Conservation (phyloP, 2,888 invertebrate genomes). For the Ennomos quercinarius region DNA sequence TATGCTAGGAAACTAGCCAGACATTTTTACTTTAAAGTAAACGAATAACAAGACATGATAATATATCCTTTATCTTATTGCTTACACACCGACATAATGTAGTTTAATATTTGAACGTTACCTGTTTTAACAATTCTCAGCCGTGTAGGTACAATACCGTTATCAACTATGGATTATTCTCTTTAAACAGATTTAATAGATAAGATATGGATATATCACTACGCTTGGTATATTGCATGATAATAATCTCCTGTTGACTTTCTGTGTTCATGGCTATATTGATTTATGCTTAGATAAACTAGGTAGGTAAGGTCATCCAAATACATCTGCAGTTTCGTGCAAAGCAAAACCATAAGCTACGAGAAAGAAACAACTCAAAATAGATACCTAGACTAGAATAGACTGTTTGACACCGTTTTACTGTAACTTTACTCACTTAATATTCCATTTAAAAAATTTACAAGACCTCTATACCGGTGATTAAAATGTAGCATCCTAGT, state of each 20-base stretch:
- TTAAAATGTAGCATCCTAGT: no score
- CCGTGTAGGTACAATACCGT: conserved; percentile 47
- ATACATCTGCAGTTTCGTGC: background rate
- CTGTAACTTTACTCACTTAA: no score
- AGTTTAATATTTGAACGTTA: conserved; percentile 24
- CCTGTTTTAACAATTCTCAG: conserved; percentile 36
- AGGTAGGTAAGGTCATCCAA: background rate
- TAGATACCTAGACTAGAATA: no score
- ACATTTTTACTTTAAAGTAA: no score
- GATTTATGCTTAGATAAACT: conserved; percentile 1
- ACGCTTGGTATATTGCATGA: conserved; percentile 27
- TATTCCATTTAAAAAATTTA: no score
- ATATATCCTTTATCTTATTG: background rate
- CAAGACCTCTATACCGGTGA: no score
- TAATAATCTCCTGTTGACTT: conserved; percentile 24
- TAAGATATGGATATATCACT: conserved; percentile 56
- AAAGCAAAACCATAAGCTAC: no score
- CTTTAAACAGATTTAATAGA: conserved; percentile 71
- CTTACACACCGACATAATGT: no score
- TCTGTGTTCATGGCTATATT: conserved; percentile 14
- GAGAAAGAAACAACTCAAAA: no score
- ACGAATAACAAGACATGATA: background rate
- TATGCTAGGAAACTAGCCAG: no score
- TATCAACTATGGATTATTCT: conserved; percentile 70
- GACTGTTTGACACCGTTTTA: no score